Percentiles rank a stretch among this genome's conserved stretches.
Evolutionary conservation across 2,888 invertebrate species (phyloP).

Genomic region (Cartodere bifasciata): DNA sequence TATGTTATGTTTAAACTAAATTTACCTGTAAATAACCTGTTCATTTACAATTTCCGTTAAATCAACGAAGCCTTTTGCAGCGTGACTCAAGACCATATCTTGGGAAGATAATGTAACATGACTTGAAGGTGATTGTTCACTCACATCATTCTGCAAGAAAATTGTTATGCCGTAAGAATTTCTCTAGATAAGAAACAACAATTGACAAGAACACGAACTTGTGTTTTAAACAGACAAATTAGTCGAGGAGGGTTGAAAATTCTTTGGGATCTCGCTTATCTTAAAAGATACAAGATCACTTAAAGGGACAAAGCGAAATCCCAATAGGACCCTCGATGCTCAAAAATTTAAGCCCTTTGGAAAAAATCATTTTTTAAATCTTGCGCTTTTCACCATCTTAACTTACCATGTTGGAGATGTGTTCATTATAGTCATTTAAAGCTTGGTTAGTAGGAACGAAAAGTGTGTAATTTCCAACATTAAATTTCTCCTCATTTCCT

Average conservation of each 20-base stretch:
- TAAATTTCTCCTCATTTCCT: constrained; percentile 37
- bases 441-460: constrained; percentile 51
- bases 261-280: no score
- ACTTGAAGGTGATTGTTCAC: no score
- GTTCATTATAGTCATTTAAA: constrained; percentile 41
- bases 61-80: constrained; percentile 42
- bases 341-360: no score
- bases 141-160: constrained; percentile 38
- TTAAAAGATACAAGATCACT: no score
- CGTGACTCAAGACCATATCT: constrained; percentile 43
- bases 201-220: no score
- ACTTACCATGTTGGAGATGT: constrained; percentile 41
- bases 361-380: no score
- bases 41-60: constrained; percentile 46
- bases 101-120: constrained; percentile 35
- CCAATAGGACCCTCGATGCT: no score
- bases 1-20: no score
- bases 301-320: no score
- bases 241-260: neutral
- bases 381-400: no score
- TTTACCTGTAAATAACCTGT: constrained; percentile 35
- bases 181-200: no score
- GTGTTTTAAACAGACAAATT: constrained; percentile 1
- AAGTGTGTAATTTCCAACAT: constrained; percentile 44
- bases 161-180: no score